Evolutionary conservation across 2,113 vertebrate species (phyloP), one percentile per base, ranked within the genome.

Genomic region (Azemiops feae): DNA sequence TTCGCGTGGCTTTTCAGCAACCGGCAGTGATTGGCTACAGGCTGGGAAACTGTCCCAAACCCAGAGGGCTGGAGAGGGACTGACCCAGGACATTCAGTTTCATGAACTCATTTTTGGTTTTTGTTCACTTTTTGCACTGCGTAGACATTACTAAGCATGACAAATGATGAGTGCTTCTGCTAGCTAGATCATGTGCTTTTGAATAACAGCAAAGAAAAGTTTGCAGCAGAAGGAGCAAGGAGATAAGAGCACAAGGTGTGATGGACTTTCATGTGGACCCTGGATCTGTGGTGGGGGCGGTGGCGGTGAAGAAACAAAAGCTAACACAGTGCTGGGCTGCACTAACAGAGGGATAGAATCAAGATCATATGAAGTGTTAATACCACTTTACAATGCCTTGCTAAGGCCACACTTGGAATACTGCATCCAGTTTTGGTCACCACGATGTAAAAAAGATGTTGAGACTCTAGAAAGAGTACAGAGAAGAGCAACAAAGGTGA

Each of bases 1-100:
- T 92, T 74, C 87, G 85, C 92, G 93, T 86, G 94, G 89, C 93
- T 94, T 87, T 91, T 93, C 92, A 90, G 55, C 50, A 90, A 43
- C 34, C 0, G 89, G 1, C 60, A 87, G 94, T 16, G 34, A 45
- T 69, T 39, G 53, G 88, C 54, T 34, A 23, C n/a, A n/a, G 47
- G 74, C 39, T 89, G 81, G 25, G 47, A 25, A 47, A 50, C 34
- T 34, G 1, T 45, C 39, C 74, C 43, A 23, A 11, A 3, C 39
- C 34, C 87, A 54, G 93, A 92, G 14, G 50, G 9, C 18, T 43
- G 16, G 50, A 52, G 60, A 88, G 18, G 5, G 30, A 52, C 69
- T 39, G 34, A 43, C 60, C 45, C 74, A 64, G 54, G 34, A 53
- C 23, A 60, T 23, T n/a, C 81, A 81, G 74, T 90, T 69, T 25